phyloP scores from a whole-genome alignment of 53 echinoderm and acorn worm genomes.

The Stichopus horrens region DNA sequence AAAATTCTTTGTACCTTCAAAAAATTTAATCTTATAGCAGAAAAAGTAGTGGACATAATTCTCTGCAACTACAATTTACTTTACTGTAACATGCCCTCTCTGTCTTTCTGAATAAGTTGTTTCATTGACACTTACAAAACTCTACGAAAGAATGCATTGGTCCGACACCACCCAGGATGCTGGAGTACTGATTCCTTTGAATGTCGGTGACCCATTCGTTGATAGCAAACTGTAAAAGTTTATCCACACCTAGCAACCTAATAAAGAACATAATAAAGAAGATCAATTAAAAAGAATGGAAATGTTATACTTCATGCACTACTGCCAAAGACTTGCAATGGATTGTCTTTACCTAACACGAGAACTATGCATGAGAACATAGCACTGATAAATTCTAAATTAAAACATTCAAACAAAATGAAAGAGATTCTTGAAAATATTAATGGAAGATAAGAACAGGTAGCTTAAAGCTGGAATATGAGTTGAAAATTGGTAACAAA shows the following conservation, averaged over 20 bases:
- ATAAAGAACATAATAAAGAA: not conserved
- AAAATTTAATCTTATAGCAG: not conserved
- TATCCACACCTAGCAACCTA: slow-evolving; percentile 91
- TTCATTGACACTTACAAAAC: slow-evolving; percentile 68
- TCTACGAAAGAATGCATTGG: slow-evolving; percentile 98
- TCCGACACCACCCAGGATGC: slow-evolving; percentile 94
- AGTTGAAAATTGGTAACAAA: no score
- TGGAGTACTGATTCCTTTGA: slow-evolving; percentile 83
- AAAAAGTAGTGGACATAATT: not conserved
- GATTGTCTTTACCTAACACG: no score
- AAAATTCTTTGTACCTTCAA: no score
- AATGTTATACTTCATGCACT: no score
- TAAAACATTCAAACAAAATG: not conserved
- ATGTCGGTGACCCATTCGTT: slow-evolving; percentile 96
- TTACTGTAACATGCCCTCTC: not conserved
- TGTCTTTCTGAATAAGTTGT: no score
- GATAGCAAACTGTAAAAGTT: slow-evolving; percentile 70
- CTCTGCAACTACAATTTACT: not conserved
- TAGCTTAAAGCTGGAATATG: no score
- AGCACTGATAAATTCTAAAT: not conserved
- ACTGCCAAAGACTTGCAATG: no score
- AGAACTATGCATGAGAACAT: not conserved
- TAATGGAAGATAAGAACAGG: no score
- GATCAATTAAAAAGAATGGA: no score
- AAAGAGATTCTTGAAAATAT: no score